These are phyloP conservation scores for Malurus leucopterus DNA, from an alignment of 2,797 vertebrate genomes.

Conservation along the genomic window DNA sequence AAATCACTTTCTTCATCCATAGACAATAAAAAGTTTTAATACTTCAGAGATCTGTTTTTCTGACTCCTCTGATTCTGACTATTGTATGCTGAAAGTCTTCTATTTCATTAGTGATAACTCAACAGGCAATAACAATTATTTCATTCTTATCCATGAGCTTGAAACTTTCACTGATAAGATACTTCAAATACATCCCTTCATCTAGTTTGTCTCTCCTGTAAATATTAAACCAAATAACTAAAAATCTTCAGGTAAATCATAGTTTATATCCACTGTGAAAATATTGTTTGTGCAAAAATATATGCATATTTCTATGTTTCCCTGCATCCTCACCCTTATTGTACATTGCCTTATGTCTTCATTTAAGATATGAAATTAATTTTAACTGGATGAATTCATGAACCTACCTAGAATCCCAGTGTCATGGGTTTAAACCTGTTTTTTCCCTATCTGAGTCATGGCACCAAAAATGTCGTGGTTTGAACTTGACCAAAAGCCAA, in stretches of 20 bases:
- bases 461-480: too few relatives aligned
- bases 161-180: not conserved
- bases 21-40: not conserved
- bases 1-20: conserved; percentile 4
- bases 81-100: not conserved
- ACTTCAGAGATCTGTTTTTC: not conserved
- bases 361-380: not conserved
- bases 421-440: not conserved
- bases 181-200: not conserved
- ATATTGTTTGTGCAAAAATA: not conserved
- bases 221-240: not conserved
- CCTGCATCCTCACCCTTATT: not conserved
- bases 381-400: not conserved
- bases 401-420: not conserved
- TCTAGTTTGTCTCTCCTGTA: not conserved
- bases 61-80: not conserved
- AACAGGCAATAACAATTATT: not conserved
- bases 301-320: not conserved
- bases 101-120: not conserved
- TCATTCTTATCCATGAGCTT: not conserved
- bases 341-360: not conserved
- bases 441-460: too few relatives aligned
- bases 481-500: too few relatives aligned
- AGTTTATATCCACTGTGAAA: not conserved
- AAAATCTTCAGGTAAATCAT: not conserved